A percentile compares a stretch with the other conserved stretches of the same genome.
Evolutionary conservation across 2,113 vertebrate species (phyloP).

Genomic region (Oenanthe oenanthe): DNA sequence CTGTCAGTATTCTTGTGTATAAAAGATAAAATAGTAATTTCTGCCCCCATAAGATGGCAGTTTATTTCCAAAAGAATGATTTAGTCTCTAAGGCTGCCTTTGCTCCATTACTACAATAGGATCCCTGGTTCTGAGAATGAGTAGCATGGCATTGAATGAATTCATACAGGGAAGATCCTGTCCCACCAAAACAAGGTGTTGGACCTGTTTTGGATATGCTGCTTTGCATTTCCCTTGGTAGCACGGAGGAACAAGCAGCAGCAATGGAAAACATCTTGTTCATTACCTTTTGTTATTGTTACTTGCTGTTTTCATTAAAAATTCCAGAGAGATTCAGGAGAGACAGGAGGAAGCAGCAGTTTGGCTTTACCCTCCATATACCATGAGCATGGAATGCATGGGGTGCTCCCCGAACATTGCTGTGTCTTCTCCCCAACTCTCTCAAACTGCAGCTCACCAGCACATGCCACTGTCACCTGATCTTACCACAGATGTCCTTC

Average conservation of each 20-base stretch:
- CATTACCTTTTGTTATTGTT: background rate
- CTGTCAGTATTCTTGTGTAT: background rate
- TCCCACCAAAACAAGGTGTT: background rate
- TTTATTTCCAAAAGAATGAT: background rate
- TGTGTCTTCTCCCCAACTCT: background rate
- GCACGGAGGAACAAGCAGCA: background rate
- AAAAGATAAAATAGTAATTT: background rate
- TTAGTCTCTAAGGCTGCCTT: background rate
- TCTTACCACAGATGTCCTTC: background rate
- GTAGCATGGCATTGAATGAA: background rate
- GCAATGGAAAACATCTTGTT: background rate
- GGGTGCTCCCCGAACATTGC: background rate
- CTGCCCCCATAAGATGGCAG: background rate
- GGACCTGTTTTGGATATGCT: background rate
- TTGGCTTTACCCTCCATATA: fast-evolving
- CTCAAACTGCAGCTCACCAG: background rate
- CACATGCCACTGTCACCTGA: background rate
- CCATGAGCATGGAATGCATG: fast-evolving
- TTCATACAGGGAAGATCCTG: fast-evolving
- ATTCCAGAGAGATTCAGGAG: background rate
- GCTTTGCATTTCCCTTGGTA: background rate
- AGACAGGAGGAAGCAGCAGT: background rate
- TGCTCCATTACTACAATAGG: background rate
- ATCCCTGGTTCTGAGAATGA: background rate
- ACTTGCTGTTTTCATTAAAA: background rate